phyloP scores from a whole-genome alignment of 2,797 vertebrate species.

The Lepilemur ruficaudatus region DNA sequence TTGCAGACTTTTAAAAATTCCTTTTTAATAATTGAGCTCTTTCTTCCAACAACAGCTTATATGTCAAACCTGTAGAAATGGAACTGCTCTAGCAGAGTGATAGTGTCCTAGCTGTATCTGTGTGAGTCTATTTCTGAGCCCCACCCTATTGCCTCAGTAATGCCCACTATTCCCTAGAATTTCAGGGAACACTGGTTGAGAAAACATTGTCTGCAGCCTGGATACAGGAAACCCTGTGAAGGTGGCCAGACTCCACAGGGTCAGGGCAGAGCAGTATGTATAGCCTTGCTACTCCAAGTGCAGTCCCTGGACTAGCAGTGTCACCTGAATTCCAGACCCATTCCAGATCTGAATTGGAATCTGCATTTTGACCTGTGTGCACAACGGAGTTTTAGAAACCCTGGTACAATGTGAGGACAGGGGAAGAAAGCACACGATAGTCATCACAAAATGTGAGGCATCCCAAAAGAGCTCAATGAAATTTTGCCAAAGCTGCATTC shows the following conservation, averaged over 20 bases:
- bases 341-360: not conserved
- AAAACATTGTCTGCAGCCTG: not conserved
- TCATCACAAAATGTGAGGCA: not conserved
- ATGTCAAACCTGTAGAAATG: not conserved
- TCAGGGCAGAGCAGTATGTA: not conserved
- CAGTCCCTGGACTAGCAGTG: not conserved
- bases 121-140: not conserved
- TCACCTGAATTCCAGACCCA: not conserved
- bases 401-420: not conserved
- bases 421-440: not conserved
- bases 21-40: not conserved
- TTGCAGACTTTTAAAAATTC: not conserved
- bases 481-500: slow-evolving; percentile 6
- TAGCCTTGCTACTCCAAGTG: not conserved
- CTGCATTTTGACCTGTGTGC: not conserved
- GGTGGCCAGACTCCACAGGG: not conserved
- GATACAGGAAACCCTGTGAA: not conserved
- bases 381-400: not conserved
- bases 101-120: not conserved
- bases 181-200: not conserved
- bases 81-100: not conserved
- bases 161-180: not conserved
- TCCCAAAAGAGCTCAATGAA: not conserved
- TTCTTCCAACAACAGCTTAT: not conserved
- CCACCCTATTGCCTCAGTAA: not conserved